A percentile compares a stretch with the other conserved stretches of the same genome.
These are phyloP conservation scores for Mus spretus DNA, from an alignment of 2,797 vertebrate species.

Conservation along the genomic window DNA sequence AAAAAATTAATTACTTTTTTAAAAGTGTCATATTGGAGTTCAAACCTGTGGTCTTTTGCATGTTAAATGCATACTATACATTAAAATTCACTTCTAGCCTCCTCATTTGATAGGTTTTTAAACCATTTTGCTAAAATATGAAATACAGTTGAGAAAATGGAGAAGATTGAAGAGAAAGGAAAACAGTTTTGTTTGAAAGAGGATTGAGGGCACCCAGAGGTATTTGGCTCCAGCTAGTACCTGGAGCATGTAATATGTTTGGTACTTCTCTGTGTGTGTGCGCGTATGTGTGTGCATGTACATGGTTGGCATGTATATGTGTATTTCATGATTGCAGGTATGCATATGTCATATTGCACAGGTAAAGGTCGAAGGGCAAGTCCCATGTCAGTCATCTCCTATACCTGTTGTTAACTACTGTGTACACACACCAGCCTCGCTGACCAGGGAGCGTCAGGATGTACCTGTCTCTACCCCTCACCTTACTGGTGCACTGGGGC, in stretches of 20 bases:
- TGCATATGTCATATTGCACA: neutral
- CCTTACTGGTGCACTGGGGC: neutral
- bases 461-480: no score
- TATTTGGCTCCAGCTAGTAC: neutral
- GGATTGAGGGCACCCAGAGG: neutral
- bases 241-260: neutral
- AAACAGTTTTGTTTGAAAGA: neutral
- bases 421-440: neutral
- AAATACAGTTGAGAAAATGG: neutral
- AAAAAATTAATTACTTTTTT: neutral
- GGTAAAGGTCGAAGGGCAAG: neutral
- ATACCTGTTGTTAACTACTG: neutral
- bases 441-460: neutral
- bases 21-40: no score
- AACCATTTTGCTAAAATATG: constrained; percentile 33
- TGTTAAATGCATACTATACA: neutral
- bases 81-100: neutral
- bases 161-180: neutral
- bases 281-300: neutral
- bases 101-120: neutral
- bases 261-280: neutral
- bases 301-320: neutral
- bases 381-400: neutral
- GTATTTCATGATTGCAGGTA: neutral
- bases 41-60: neutral